Evolutionary conservation across 1,140 invertebrate genomes (phyloP), one percentile per base, ranked within the genome.

Genomic region (Bradynema listronoti): DNA sequence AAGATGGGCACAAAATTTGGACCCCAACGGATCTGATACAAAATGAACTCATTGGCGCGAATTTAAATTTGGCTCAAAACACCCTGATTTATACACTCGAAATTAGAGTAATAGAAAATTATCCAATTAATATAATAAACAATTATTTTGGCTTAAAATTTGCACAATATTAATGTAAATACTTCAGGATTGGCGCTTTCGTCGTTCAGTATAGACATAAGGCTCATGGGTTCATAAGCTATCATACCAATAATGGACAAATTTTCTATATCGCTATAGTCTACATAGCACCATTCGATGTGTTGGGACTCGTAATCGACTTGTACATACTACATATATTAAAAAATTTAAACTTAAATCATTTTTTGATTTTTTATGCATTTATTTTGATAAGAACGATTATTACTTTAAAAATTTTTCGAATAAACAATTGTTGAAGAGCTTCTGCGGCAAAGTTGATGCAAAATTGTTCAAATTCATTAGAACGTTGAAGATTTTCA

Each of bases 381-480:
- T n/a, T n/a, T n/a, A n/a, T n/a, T n/a, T n/a, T n/a, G n/a, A n/a
- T 9, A 45, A 14, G 39, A 6, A 77, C 78, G 71, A 82, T 81
- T 79, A 99, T 94, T 56, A 98, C 78, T 80, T 99, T 98, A 78
- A 98, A 99, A 67, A 99, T 96, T 80, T 98, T 93, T 63, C 90
- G 86, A 0, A 98, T 92, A 77, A 99, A 99, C 78, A 98, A 98
- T 80, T 99, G 95, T 79, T 99, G 94, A 0, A 99, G 83, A 81
- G 95, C 95, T 80, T 99, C 95, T 79, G 98, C 98, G 1, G 95
- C 94, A 80, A 89, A 98, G 80, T 99, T 99, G 61, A 99, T 98
- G 80, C 94, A 98, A 75, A 99, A 91, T 73, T 99, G 95, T 82
- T 99, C 95, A 81, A 97, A 99, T 16, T 45, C 52, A 33, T 56